Conservation (phyloP, 2,888 invertebrate genomes). For the Germaria angustata region DNA sequence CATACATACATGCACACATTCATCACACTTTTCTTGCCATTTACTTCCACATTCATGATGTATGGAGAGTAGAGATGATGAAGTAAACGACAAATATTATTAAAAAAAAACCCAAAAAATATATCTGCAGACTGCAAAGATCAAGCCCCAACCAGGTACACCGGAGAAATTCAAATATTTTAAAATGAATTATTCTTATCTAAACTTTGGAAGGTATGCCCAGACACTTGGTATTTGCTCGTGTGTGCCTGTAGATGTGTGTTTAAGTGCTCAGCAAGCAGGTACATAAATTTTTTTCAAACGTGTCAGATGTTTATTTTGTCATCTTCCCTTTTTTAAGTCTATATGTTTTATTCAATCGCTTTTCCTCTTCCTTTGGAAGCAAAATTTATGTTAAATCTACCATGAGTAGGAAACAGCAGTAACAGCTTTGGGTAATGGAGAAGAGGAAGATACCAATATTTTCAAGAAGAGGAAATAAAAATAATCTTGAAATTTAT, state of each 20-base stretch:
- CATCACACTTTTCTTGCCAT: too few relatives aligned
- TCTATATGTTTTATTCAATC: neutral
- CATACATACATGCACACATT: too few relatives aligned
- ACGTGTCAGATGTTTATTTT: neutral
- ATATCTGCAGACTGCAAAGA: neutral
- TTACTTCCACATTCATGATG: too few relatives aligned
- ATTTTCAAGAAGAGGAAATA: neutral
- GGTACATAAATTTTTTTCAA: neutral
- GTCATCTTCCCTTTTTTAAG: neutral
- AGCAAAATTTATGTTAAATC: neutral
- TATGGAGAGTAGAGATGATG: too few relatives aligned
- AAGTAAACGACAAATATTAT: too few relatives aligned
- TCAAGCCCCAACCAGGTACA: neutral
- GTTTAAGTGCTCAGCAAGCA: neutral
- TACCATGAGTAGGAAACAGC: neutral
- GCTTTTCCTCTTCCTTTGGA: neutral
- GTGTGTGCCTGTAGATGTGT: neutral
- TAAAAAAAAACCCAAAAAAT: neutral
- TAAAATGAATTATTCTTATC: neutral
- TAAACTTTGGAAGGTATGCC: neutral
- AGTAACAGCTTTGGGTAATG: neutral
- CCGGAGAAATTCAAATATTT: neutral
- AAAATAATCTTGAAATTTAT: too few relatives aligned
- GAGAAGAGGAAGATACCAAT: neutral
- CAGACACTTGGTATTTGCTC: neutral